phyloP scores from a whole-genome alignment of 1,140 invertebrate genomes.

The Drosophila kanapiae region DNA sequence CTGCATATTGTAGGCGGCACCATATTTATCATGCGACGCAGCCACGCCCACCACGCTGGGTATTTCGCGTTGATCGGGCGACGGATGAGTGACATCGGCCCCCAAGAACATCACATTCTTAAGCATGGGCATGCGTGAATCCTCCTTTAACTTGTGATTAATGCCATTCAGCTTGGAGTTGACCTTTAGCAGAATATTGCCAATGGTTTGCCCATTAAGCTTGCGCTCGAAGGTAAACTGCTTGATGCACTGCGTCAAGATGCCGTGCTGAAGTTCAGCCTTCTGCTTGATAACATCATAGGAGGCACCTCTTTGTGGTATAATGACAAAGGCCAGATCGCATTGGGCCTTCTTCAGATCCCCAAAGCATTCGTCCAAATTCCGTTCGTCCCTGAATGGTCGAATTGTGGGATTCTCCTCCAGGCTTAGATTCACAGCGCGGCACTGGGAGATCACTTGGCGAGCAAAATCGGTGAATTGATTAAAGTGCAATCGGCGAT shows the following conservation, averaged over 20 bases:
- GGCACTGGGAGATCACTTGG: conserved; percentile 7
- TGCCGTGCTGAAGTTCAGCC: conserved; percentile 90
- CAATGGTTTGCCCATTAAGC: conserved; percentile 84
- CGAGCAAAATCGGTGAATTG: conserved; percentile 28
- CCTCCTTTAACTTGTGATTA: conserved; percentile 89
- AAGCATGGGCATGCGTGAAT: conserved; percentile 23
- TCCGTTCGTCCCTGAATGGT: conserved; percentile 31
- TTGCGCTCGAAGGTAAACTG: conserved; percentile 86
- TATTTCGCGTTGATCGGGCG: conserved; percentile 89
- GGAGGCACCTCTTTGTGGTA: conserved; percentile 85
- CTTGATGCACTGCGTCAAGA: conserved; percentile 94
- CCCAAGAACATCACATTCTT: conserved; percentile 90
- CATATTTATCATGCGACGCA: conserved; percentile 89
- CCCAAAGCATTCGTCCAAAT: conserved; percentile 44
- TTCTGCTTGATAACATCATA: conserved; percentile 90
- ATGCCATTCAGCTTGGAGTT: conserved; percentile 93
- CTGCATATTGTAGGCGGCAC: conserved; percentile 90
- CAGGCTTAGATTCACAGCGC: conserved; percentile 26
- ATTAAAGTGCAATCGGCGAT: conserved; percentile 15
- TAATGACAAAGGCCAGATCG: conserved; percentile 86
- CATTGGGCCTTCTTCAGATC: conserved; percentile 51
- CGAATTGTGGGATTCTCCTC: conserved; percentile 36
- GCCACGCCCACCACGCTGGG: conserved; percentile 95
- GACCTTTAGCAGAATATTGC: conserved; percentile 94
- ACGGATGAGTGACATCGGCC: conserved; percentile 95